A percentile compares a stretch with the other conserved stretches of the same genome.
Conservation (phyloP, 2,113 vertebrate genomes). For the Irena cyanogastra region DNA sequence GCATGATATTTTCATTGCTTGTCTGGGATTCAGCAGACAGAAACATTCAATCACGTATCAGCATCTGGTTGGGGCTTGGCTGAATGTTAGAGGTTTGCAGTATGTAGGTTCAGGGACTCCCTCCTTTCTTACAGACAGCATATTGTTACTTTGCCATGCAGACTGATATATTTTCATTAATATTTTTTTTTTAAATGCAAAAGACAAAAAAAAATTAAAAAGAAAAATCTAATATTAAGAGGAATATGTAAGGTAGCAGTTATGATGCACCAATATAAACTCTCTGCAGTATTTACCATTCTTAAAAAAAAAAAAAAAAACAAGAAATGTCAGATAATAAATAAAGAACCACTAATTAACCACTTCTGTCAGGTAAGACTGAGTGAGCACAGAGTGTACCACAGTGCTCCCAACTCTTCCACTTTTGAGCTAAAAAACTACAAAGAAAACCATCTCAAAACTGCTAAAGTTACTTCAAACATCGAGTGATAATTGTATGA, state of each 20-base stretch:
- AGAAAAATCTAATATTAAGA: not conserved
- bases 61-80: slow-evolving; percentile 44
- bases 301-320: not conserved
- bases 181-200: not conserved
- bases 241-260: not conserved
- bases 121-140: slow-evolving; percentile 39
- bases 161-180: not conserved
- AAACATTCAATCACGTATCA: not conserved
- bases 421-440: not conserved
- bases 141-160: not conserved
- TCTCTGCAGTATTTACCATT: not conserved
- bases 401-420: not conserved
- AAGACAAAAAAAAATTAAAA: not conserved
- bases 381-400: not conserved
- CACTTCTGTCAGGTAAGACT: not conserved
- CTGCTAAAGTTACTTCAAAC: not conserved
- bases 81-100: slow-evolving; percentile 6
- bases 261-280: not conserved
- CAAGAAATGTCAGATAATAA: not conserved
- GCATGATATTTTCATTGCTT: slow-evolving; percentile 15
- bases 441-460: not conserved
- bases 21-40: slow-evolving; percentile 46
- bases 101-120: not conserved
- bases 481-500: not conserved
- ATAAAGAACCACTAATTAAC: not conserved